These are phyloP conservation scores for Spisula subtruncata DNA, from an alignment of 2,888 invertebrate species.

Conservation along the genomic window DNA sequence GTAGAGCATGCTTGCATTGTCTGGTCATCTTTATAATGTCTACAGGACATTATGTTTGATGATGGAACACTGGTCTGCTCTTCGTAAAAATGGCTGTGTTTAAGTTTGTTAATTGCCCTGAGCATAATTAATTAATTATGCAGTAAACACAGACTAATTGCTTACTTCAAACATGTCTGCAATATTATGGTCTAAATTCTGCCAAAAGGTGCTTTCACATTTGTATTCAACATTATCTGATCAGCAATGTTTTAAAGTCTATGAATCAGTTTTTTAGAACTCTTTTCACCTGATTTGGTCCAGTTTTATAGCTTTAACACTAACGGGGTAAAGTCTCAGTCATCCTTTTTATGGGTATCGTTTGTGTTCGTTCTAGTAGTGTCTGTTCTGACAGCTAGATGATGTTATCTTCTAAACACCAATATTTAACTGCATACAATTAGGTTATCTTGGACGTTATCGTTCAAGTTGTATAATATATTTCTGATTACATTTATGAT, in stretches of 20 bases:
- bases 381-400: conserved; percentile 24
- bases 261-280: no score
- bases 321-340: background rate
- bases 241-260: no score
- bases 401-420: conserved; percentile 34
- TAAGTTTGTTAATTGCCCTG: no score
- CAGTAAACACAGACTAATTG: no score
- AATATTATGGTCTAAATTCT: background rate
- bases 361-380: conserved; percentile 16
- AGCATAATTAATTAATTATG: no score
- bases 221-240: background rate
- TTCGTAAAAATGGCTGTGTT: no score
- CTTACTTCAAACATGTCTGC: no score
- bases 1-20: no score
- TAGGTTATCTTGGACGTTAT: conserved; percentile 37
- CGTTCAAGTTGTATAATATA: conserved; percentile 26
- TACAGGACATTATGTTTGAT: no score
- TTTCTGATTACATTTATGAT: conserved; percentile 31
- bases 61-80: no score
- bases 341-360: background rate
- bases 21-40: no score
- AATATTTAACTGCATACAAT: conserved; percentile 19
- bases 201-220: background rate
- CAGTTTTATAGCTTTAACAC: conserved; percentile 20
- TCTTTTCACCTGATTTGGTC: conserved; percentile 22